These are phyloP conservation scores for Mus caroli DNA, from an alignment of 2,797 vertebrate species.

Conservation along the genomic window DNA sequence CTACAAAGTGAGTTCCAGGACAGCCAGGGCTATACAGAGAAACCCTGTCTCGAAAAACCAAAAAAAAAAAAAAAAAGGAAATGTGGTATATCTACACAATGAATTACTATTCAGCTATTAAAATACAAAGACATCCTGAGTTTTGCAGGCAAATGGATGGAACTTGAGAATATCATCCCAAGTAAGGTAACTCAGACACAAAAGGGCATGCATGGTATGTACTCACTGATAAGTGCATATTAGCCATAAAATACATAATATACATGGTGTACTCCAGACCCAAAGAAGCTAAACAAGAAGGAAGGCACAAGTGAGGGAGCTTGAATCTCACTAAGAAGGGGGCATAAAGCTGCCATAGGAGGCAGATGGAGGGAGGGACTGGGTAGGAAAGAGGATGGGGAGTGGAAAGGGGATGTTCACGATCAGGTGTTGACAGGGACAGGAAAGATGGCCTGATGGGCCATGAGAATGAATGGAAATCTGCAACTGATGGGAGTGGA, in stretches of 20 bases:
- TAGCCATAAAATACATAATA: background rate
- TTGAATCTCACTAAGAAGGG: background rate
- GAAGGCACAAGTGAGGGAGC: background rate
- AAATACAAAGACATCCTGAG: background rate
- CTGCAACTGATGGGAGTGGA: background rate
- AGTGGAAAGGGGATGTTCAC: background rate
- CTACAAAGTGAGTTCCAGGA: too few relatives aligned
- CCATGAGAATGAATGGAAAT: background rate
- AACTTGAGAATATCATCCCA: background rate
- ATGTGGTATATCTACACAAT: background rate
- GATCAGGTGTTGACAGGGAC: background rate
- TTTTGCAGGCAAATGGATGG: background rate
- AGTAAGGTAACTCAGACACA: background rate
- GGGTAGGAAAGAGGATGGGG: background rate
- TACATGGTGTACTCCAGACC: background rate
- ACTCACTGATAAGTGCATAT: background rate
- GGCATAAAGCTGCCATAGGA: background rate
- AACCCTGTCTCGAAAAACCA: too few relatives aligned
- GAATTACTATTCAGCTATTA: background rate
- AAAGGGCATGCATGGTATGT: background rate
- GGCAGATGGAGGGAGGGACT: background rate
- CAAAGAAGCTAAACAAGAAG: background rate
- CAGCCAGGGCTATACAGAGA: too few relatives aligned
- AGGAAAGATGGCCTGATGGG: background rate
- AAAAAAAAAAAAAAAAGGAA: too few relatives aligned